Evolutionary conservation across 2,113 vertebrate genomes (phyloP).

Genomic region (Girardinichthys multiradiatus): DNA sequence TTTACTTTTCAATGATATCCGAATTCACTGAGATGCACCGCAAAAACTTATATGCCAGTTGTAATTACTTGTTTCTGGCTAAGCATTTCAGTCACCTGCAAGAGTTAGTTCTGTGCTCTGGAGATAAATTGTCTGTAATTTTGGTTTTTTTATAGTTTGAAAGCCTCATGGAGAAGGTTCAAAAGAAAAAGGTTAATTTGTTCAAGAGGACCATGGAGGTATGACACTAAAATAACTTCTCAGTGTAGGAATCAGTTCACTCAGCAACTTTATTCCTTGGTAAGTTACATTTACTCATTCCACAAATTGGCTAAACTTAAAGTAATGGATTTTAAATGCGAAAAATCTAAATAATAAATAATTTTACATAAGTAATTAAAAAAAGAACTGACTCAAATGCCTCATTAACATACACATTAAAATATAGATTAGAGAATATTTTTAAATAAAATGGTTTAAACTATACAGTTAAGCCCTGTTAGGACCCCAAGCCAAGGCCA

Average conservation of each 20-base stretch:
- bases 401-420: no score
- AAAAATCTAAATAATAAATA: not conserved
- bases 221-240: not conserved
- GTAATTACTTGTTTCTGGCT: no score
- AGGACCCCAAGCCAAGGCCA: no score
- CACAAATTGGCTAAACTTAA: no score
- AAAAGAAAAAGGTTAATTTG: slow-evolving; percentile 87
- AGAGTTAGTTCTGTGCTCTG: not conserved
- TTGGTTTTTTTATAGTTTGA: slow-evolving; percentile 83
- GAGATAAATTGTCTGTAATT: not conserved
- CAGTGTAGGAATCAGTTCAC: not conserved
- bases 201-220: slow-evolving; percentile 93
- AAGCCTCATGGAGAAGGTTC: slow-evolving; percentile 89
- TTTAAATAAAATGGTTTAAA: not conserved
- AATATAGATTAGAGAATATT: no score
- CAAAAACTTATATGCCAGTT: not conserved
- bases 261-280: not conserved
- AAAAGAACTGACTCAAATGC: not conserved
- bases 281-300: not conserved
- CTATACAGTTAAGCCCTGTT: no score
- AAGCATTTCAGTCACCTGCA: not conserved
- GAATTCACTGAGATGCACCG: not conserved
- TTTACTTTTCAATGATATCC: no score
- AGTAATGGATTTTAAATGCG: not conserved
- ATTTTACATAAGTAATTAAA: not conserved